A percentile compares a stretch with the other conserved stretches of the same genome.
Evolutionary conservation across 1,140 invertebrate genomes (phyloP).

Genomic region (Tetraneura akinire): DNA sequence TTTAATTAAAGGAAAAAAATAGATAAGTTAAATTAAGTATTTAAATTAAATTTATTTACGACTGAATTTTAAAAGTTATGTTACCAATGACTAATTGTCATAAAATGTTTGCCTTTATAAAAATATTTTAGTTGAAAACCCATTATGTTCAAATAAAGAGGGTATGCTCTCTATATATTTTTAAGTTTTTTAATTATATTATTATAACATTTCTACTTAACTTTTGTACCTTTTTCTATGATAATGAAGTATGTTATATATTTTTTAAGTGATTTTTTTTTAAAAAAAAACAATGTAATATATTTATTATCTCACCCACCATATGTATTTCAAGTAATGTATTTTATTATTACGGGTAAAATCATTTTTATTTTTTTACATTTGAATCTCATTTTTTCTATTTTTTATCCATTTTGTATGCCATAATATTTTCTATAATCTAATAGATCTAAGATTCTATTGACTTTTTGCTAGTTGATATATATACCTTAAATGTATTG

Average conservation of each 20-base stretch:
- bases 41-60: slow-evolving; percentile 13
- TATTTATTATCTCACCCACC: background rate
- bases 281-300: background rate
- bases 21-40: slow-evolving; percentile 11
- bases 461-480: background rate
- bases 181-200: slow-evolving; percentile 12
- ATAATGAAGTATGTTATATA: background rate
- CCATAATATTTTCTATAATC: too few relatives aligned
- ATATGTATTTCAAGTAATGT: background rate
- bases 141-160: slow-evolving; percentile 8
- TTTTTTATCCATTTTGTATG: background rate
- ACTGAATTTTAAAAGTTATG: slow-evolving; percentile 43
- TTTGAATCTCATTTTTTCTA: slow-evolving; percentile 19
- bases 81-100: slow-evolving; percentile 41
- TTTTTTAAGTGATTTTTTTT: slow-evolving; percentile 40
- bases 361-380: slow-evolving; percentile 8
- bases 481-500: background rate
- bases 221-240: slow-evolving; percentile 23
- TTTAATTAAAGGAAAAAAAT: background rate
- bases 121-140: slow-evolving; percentile 30
- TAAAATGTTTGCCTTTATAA: slow-evolving; percentile 16
- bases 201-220: slow-evolving; percentile 23
- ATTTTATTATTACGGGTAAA: slow-evolving; percentile 2
- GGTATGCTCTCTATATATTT: slow-evolving; percentile 40
- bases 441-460: too few relatives aligned